A percentile compares a stretch with the other conserved stretches of the same genome.
Evolutionary conservation across 1,140 invertebrate genomes (phyloP).

Genomic region (Penaeus japonicus): DNA sequence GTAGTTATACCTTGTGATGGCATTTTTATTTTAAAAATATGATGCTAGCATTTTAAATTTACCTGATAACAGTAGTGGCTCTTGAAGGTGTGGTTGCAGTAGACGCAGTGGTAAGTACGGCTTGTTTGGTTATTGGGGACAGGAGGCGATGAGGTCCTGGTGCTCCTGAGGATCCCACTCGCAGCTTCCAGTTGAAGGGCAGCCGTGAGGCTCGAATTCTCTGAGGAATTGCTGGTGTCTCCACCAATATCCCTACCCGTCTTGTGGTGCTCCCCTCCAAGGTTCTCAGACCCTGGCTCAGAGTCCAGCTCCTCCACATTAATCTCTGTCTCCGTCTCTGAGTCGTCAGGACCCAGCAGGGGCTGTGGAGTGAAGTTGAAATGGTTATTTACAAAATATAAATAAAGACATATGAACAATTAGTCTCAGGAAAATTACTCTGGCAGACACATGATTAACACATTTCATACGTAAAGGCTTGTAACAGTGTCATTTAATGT

Average conservation of each 20-base stretch:
- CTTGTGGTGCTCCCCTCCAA: too few species aligned
- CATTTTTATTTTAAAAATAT: neutral
- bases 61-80: slow-evolving; percentile 78
- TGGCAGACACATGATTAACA: too few species aligned
- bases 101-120: slow-evolving; percentile 74
- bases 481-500: neutral
- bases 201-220: neutral
- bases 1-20: neutral
- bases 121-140: slow-evolving; percentile 23
- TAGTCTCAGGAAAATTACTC: neutral
- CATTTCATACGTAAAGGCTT: too few species aligned
- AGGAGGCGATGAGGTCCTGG: neutral
- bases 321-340: slow-evolving; percentile 52
- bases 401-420: too few species aligned
- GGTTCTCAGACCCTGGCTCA: neutral
- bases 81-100: slow-evolving; percentile 82
- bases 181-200: neutral
- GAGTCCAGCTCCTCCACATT: slow-evolving; percentile 54
- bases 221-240: neutral
- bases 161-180: neutral
- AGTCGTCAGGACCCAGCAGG: slow-evolving; percentile 35
- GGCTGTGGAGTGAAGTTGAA: neutral
- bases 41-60: neutral
- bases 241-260: neutral
- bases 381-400: neutral